A percentile compares a stretch with the other conserved stretches of the same genome.
Evolutionary conservation across 2,797 vertebrate genomes (phyloP).

Genomic region (Decapterus maruadsi): DNA sequence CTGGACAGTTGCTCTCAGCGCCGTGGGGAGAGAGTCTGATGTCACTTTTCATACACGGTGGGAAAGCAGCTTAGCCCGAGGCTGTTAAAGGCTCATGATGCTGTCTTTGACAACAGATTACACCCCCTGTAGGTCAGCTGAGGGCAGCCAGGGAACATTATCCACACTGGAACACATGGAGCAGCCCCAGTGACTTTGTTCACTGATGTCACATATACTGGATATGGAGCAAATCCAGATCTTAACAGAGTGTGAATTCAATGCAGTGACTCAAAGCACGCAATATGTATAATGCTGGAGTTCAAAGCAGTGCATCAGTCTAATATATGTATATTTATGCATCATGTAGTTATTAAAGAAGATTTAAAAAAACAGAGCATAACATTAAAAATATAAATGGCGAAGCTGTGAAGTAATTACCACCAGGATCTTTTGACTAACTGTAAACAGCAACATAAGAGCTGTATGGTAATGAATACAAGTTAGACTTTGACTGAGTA

Average conservation of each 20-base stretch:
- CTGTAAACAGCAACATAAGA: not conserved
- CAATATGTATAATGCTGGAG: not conserved
- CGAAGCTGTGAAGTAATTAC: conserved; percentile 25
- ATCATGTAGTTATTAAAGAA: not conserved
- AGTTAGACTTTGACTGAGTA: too few species aligned
- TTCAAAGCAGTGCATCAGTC: not conserved
- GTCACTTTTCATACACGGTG: conserved; percentile 50
- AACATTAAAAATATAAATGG: conserved; percentile 6
- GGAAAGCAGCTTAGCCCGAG: conserved; percentile 34
- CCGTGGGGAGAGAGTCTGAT: conserved; percentile 23
- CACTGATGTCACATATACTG: not conserved
- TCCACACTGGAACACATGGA: conserved; percentile 10
- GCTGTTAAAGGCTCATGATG: conserved; percentile 28
- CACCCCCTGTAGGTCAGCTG: conserved; percentile 26
- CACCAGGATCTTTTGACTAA: conserved; percentile 19
- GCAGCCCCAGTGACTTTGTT: conserved; percentile 9
- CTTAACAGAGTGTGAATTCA: not conserved
- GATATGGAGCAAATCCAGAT: conserved; percentile 8
- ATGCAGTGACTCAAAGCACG: conserved; percentile 15
- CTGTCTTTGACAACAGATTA: conserved; percentile 44
- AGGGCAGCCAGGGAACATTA: conserved; percentile 24
- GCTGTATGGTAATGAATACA: conserved; percentile 17
- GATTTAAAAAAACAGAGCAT: not conserved
- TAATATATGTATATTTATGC: conserved; percentile 4
- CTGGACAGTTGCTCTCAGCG: conserved; percentile 13